Evolutionary conservation across 2,113 vertebrate genomes (phyloP), one percentile per base, ranked within the genome.

Genomic region (Condylura cristata): DNA sequence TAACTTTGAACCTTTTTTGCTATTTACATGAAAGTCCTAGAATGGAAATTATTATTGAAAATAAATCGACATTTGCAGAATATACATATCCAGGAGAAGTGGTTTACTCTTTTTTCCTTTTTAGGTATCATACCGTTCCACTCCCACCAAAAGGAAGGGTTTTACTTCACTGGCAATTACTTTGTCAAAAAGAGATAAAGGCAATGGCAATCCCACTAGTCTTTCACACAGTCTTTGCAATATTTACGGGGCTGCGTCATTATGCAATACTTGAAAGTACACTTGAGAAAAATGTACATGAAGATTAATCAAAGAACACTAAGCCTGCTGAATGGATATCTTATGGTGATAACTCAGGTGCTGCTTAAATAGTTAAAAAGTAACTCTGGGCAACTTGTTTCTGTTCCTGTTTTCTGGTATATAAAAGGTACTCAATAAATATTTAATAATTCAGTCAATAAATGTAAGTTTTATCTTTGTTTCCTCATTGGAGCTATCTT

Each of bases 91-190:
- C 61, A 90, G 28, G 32, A 81, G 26, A 91, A 76, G 56, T 91
- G 2, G 66, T 48, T 51, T 61, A 39, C 41, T 93, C 20, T 89
- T 92, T 89, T 93, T 78, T 22, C 14, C 28, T 91, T 93, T 96
- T 93, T 86, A 97, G 96, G 74, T 92, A 96, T 83, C 84, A 97
- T 56, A 97, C 97, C 51, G 93, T 97, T 66, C 95, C 96, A n/a
- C 30, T 95, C 72, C 97, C 97, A 88, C 89, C 94, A 60, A 97
- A 90, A 95, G 97, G 97, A 96, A 96, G 81, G 51, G 86, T 96
- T 93, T 61, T 97, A 48, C 85, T 61, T 63, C 46, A 96, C 8
- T 97, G 95, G 95, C 0, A 94, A 5, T 26, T 60, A 28, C 96
- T 97, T 72, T 96, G 90, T 96, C 97, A 97, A 0, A 94, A 12